phyloP scores from a whole-genome alignment of 1,140 invertebrate genomes.

The Epicauta chinensis region DNA sequence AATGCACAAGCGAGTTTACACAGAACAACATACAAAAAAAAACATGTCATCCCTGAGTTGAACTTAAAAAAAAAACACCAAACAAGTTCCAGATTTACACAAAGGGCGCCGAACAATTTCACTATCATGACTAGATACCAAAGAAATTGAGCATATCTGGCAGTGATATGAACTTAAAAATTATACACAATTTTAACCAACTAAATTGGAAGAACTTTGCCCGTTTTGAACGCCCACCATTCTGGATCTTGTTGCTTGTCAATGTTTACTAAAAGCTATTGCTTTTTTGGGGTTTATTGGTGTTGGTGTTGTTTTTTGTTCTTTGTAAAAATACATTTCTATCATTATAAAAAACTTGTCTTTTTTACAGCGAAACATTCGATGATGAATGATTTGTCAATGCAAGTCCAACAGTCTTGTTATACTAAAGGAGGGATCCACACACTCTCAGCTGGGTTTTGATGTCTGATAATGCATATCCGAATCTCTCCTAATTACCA shows the following conservation, averaged over 20 bases:
- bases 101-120: not conserved
- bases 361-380: constrained; percentile 2
- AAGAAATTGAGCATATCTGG: constrained; percentile 13
- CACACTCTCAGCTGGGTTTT: constrained; percentile 36
- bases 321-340: not conserved
- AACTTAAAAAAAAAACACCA: constrained; percentile 8
- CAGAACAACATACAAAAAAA: not conserved
- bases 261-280: not conserved
- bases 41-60: constrained; percentile 10
- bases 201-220: constrained; percentile 4
- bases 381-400: constrained; percentile 23
- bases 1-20: constrained; percentile 10
- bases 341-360: not conserved
- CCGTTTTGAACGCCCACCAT: not conserved
- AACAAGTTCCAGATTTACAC: constrained; percentile 6
- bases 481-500: constrained; percentile 38
- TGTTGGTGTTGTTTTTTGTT: not conserved
- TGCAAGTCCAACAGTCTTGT: constrained; percentile 28
- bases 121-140: constrained; percentile 8
- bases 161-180: constrained; percentile 8
- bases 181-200: not conserved
- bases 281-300: constrained; percentile 1
- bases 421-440: constrained; percentile 25
- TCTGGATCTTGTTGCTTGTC: no score
- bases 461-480: constrained; percentile 32